These are phyloP conservation scores for Xylocopa sonorina DNA, from an alignment of 1,140 invertebrate genomes.

Conservation along the genomic window DNA sequence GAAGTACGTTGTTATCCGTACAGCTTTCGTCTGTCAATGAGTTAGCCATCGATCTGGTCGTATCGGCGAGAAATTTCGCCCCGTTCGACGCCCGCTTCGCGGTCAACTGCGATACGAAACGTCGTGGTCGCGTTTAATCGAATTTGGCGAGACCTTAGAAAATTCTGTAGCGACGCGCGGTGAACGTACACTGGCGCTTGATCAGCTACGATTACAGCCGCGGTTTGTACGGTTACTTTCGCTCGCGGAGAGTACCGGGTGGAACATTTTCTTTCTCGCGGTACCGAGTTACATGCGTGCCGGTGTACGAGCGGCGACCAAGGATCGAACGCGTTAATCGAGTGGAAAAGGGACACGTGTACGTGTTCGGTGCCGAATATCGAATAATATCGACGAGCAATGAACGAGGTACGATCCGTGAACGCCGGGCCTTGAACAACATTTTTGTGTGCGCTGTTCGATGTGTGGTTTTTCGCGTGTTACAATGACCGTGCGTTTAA, in stretches of 20 bases:
- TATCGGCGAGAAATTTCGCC: background rate
- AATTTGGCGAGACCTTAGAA: constrained; percentile 74
- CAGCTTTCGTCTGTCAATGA: background rate
- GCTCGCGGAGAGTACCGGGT: too few species aligned
- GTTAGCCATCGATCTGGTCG: background rate
- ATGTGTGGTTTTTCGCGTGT: background rate
- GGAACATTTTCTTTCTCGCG: background rate
- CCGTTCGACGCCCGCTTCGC: background rate
- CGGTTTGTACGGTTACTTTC: constrained; percentile 16
- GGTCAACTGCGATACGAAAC: constrained; percentile 7
- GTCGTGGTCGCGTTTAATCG: constrained; percentile 67
- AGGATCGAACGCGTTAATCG: background rate
- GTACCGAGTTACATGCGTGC: background rate
- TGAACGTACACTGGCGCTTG: background rate
- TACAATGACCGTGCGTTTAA: background rate
- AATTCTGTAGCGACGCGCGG: constrained; percentile 52
- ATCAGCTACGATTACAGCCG: background rate
- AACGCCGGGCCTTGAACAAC: background rate
- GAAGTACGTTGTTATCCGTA: constrained; percentile 11
- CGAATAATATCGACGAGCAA: constrained; percentile 47
- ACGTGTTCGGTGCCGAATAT: background rate
- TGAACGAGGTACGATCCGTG: constrained; percentile 60
- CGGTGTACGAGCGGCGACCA: background rate
- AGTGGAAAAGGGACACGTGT: background rate
- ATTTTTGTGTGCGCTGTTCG: background rate